These are phyloP conservation scores for Sebastes itinus DNA, from an alignment of 2,797 vertebrate species.

Conservation along the genomic window DNA sequence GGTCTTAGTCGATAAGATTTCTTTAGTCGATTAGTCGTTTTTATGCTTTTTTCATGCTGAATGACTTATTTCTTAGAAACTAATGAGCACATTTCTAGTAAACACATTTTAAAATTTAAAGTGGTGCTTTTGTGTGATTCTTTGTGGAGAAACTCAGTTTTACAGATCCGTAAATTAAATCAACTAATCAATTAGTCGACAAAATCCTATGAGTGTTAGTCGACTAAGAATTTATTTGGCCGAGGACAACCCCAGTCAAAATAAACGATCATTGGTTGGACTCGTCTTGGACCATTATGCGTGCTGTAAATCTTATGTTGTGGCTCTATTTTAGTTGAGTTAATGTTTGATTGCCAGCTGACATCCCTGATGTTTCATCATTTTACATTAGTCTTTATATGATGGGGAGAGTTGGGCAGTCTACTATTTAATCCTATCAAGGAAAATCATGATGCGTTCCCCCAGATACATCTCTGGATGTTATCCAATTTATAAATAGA, in stretches of 20 bases:
- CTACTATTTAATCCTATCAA: not conserved
- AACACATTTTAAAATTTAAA: too few relatives aligned
- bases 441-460: not conserved
- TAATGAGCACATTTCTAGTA: too few relatives aligned
- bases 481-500: not conserved
- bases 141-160: too few relatives aligned
- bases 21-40: too few relatives aligned
- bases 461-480: not conserved
- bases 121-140: too few relatives aligned
- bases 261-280: not conserved
- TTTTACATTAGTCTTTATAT: not conserved
- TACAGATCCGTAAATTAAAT: too few relatives aligned
- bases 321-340: not conserved
- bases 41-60: too few relatives aligned
- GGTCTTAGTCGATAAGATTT: too few relatives aligned
- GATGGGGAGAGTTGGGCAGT: not conserved
- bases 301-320: not conserved
- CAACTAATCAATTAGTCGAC: too few relatives aligned
- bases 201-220: too few relatives aligned
- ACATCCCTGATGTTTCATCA: not conserved
- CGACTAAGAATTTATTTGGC: too few relatives aligned
- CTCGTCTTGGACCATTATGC: not conserved
- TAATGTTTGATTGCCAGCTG: not conserved
- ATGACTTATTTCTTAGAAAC: too few relatives aligned
- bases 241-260: not conserved